A percentile compares a stretch with the other conserved stretches of the same genome.
phyloP scores from a whole-genome alignment of 1,140 invertebrate genomes.

The Tetraneura akinire region DNA sequence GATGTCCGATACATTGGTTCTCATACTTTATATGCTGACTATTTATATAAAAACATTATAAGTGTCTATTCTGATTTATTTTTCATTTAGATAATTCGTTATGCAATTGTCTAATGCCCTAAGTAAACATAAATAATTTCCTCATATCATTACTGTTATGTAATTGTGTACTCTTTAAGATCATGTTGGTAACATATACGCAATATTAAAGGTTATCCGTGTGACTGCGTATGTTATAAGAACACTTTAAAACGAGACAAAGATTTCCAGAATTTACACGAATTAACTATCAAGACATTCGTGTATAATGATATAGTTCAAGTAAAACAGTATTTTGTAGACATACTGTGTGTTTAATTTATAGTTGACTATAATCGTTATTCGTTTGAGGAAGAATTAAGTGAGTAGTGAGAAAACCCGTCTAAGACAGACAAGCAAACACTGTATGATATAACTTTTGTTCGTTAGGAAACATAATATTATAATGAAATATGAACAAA shows the following conservation, averaged over 20 bases:
- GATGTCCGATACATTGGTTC: too few relatives aligned
- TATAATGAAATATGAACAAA: background rate
- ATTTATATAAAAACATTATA: too few relatives aligned
- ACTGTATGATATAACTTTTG: background rate
- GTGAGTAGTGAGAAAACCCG: background rate
- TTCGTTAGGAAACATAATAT: background rate
- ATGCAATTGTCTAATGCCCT: too few relatives aligned
- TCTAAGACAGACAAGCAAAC: background rate
- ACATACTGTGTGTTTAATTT: background rate
- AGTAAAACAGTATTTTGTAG: background rate
- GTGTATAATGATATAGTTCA: background rate
- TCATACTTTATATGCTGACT: too few relatives aligned
- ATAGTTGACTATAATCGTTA: slow-evolving; percentile 18
- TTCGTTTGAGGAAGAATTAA: background rate
- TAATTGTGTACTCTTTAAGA: too few relatives aligned
- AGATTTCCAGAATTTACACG: background rate
- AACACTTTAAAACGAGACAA: background rate
- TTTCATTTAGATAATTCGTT: too few relatives aligned
- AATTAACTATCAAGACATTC: slow-evolving; percentile 3
- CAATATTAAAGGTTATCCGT: slow-evolving; percentile 1
- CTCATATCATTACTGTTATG: too few relatives aligned
- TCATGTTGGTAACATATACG: too few relatives aligned
- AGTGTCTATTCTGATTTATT: too few relatives aligned
- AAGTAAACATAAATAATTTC: too few relatives aligned
- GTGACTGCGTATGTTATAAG: slow-evolving; percentile 8